phyloP scores from a whole-genome alignment of 1,140 invertebrate species.

The Trichonephila inaurata region DNA sequence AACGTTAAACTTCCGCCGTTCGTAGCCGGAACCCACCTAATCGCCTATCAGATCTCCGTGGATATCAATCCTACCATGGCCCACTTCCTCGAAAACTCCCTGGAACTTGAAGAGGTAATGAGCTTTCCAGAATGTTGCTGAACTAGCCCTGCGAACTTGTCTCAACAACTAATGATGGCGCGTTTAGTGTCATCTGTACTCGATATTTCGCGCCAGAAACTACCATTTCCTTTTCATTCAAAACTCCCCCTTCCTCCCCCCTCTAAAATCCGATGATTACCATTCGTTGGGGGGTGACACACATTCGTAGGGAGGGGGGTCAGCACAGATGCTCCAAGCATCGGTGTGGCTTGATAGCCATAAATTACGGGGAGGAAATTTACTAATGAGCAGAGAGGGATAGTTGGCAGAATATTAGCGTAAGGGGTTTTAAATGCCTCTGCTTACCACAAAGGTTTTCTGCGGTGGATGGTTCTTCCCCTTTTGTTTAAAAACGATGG shows the following conservation, averaged over 20 bases:
- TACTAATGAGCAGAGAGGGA: constrained; percentile 44
- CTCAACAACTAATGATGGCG: constrained; percentile 9
- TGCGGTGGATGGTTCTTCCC: constrained; percentile 14
- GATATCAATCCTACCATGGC: constrained; percentile 13
- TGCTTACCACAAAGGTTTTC: constrained; percentile 43
- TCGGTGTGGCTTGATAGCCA: neutral
- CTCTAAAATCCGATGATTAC: constrained; percentile 56
- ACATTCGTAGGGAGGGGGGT: too few species aligned
- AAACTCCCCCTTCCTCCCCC: neutral
- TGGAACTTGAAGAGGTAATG: constrained; percentile 22
- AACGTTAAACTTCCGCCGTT: neutral
- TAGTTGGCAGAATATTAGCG: constrained; percentile 45
- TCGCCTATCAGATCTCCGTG: constrained; percentile 28
- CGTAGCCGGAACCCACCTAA: neutral
- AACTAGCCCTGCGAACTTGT: constrained; percentile 10
- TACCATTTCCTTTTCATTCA: constrained; percentile 55
- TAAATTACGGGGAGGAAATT: constrained; percentile 45
- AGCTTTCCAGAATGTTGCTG: constrained; percentile 19
- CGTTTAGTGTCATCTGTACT: constrained; percentile 18
- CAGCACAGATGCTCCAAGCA: constrained; percentile 6
- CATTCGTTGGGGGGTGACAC: neutral
- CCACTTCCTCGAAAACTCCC: constrained; percentile 32
- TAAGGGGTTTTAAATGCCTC: constrained; percentile 55
- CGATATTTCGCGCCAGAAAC: constrained; percentile 28
- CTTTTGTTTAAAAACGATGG: constrained; percentile 40